phyloP scores from a whole-genome alignment of 2,888 invertebrate species.

The Drosophila multiciliata region DNA sequence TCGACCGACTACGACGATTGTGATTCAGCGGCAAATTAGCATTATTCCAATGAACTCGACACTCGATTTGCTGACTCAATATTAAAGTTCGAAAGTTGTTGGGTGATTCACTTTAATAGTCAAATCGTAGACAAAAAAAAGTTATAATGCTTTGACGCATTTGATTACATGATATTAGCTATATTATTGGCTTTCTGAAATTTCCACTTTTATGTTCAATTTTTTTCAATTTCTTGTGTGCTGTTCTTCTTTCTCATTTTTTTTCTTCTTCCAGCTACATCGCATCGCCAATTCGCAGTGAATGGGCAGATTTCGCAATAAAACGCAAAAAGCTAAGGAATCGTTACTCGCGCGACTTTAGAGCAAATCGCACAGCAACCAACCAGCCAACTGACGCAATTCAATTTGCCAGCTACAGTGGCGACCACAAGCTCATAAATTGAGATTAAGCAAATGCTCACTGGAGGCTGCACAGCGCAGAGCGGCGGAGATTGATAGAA shows the following conservation, averaged over 20 bases:
- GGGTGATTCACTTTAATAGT: conserved; percentile 61
- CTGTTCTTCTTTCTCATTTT: conserved; percentile 10
- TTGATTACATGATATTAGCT: conserved; percentile 60
- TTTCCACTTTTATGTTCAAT: conserved; percentile 13
- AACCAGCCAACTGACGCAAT: conserved; percentile 73
- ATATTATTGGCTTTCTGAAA: conserved; percentile 49
- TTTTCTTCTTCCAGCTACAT: conserved; percentile 42
- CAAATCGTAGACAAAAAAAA: conserved; percentile 27
- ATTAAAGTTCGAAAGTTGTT: conserved; percentile 30
- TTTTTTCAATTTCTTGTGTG: conserved; percentile 19
- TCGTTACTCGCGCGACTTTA: conserved; percentile 39
- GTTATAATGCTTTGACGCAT: conserved; percentile 37
- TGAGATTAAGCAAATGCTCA: conserved; percentile 70
- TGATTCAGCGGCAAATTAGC: conserved; percentile 61
- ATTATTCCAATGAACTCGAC: conserved; percentile 63
- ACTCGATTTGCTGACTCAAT: conserved; percentile 64
- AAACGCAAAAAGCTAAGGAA: conserved; percentile 58
- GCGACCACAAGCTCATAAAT: conserved; percentile 74
- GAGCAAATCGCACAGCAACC: conserved; percentile 27
- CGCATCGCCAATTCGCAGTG: conserved; percentile 67
- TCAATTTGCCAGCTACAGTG: conserved; percentile 71
- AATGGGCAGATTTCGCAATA: conserved; percentile 76
- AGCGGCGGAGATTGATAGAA: conserved; percentile 2
- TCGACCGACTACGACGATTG: conserved; percentile 4
- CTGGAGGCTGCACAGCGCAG: conserved; percentile 28